Percentiles rank a stretch among this genome's conserved stretches.
phyloP scores from a whole-genome alignment of 2,888 invertebrate genomes.

The Oxytorus armatus region DNA sequence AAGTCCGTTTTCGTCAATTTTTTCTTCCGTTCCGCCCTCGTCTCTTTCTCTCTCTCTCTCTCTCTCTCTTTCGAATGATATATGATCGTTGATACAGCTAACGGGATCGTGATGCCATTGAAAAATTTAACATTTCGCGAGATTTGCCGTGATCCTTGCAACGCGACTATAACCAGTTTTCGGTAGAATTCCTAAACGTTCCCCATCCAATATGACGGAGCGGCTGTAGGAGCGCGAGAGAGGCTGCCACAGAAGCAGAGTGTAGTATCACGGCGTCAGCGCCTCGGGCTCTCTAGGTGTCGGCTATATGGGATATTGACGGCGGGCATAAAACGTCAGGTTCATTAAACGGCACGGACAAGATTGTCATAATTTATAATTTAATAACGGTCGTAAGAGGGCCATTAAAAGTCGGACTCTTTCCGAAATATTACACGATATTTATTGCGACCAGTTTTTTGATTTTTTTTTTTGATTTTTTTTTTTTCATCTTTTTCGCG shows the following conservation, averaged over 20 bases:
- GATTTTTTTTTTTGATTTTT: slow-evolving; percentile 47
- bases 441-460: slow-evolving; percentile 80
- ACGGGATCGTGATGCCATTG: background rate
- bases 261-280: slow-evolving; percentile 38
- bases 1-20: slow-evolving; percentile 6
- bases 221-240: background rate
- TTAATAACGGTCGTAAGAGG: slow-evolving; percentile 82
- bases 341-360: slow-evolving; percentile 79
- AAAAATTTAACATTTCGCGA: slow-evolving; percentile 10
- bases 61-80: no score
- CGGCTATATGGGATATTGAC: slow-evolving; percentile 78
- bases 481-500: no score
- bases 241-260: background rate
- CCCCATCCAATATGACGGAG: background rate
- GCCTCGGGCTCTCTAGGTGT: slow-evolving; percentile 74
- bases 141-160: slow-evolving; percentile 12
- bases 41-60: no score
- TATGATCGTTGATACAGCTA: slow-evolving; percentile 9
- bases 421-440: slow-evolving; percentile 79
- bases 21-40: no score
- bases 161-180: slow-evolving; percentile 48
- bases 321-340: slow-evolving; percentile 78
- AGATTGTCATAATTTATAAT: slow-evolving; percentile 83
- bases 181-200: slow-evolving; percentile 16
- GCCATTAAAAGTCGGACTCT: slow-evolving; percentile 80